These are phyloP conservation scores for Pinna nobilis DNA, from an alignment of 1,140 invertebrate genomes.

Conservation along the genomic window DNA sequence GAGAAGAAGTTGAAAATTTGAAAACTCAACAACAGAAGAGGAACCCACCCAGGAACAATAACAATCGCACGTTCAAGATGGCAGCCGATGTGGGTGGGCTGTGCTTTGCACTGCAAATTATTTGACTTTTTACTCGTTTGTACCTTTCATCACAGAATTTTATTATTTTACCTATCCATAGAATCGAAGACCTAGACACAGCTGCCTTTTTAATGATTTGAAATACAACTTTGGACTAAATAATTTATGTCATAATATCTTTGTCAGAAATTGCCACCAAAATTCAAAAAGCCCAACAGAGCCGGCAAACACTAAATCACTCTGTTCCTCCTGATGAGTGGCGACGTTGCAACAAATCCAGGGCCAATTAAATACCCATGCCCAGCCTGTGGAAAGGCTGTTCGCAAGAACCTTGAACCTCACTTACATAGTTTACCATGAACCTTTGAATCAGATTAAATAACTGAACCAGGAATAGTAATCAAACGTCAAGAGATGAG, in stretches of 20 bases:
- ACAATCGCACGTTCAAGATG: slow-evolving; percentile 1
- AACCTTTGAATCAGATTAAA: no score
- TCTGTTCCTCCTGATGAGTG: neutral
- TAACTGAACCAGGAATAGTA: no score
- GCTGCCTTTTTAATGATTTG: neutral
- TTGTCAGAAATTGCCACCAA: neutral
- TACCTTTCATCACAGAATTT: neutral
- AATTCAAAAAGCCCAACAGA: neutral
- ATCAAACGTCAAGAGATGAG: no score
- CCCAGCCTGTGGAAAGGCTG: neutral
- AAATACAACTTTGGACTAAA: neutral
- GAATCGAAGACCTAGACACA: neutral
- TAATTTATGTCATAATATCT: neutral
- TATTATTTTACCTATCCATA: neutral
- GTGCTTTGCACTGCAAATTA: neutral
- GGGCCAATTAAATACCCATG: neutral
- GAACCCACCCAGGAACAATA: no score
- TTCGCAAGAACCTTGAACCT: neutral
- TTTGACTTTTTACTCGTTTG: neutral
- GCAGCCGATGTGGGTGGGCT: neutral
- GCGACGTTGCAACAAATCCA: slow-evolving; percentile 1
- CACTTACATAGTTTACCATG: neutral
- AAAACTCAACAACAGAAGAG: no score
- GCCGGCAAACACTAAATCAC: neutral
- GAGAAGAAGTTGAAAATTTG: no score